Base-by-base conservation (phyloP, 2,113 vertebrate species). In the Pomatorhinus ruficollis region DNA sequence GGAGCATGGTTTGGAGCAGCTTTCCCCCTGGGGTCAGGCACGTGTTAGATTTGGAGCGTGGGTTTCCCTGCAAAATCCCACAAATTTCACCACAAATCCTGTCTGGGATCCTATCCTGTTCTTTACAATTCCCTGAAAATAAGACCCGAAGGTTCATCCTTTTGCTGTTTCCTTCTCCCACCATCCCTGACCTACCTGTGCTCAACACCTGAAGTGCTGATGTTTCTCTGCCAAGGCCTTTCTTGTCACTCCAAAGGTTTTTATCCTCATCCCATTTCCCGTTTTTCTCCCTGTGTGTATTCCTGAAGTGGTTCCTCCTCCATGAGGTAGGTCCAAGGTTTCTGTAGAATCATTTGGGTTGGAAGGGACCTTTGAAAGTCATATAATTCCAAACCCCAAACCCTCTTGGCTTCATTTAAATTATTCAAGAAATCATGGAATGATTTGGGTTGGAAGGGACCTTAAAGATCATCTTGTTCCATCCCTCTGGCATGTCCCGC, bases 41-140 rank as follows among this genome's bases (percentile, higher is more conserved):
- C 1, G 0, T 22, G 15, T 9, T 33, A 20, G 6, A 12, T 27
- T 14, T 78, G 61, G 52, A 75, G 13, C 3, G 4, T 2, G 4
- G 2, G 3, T 54, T 74, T 70, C 56, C 23, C 31, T 50, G 30
- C 2, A 54, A 85, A 83, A 22, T 22, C 7, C 8, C 27, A 9
- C 9, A 19, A 7, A 28, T 45, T 45, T 78, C 15, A 11, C 17
- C 42, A 30, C 30, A 42, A 59, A 37, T 45, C 20, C 27, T 69
- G 14, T 52, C 39, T 6, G 15, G 19, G 37, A 8, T 42, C 30
- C 11, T 52, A 6, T 28, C 12, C 16, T 33, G 5, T 7, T 77
- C 25, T 44, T 47, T 33, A 4, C 1, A 33, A 25, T 39, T 79
- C 50, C 44, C 30, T 56, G 49, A 50, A 61, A 61, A 44, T 20